Evolutionary conservation across 2,113 vertebrate species (phyloP), one percentile per base, ranked within the genome.

Genomic region (Uropsilus gracilis): DNA sequence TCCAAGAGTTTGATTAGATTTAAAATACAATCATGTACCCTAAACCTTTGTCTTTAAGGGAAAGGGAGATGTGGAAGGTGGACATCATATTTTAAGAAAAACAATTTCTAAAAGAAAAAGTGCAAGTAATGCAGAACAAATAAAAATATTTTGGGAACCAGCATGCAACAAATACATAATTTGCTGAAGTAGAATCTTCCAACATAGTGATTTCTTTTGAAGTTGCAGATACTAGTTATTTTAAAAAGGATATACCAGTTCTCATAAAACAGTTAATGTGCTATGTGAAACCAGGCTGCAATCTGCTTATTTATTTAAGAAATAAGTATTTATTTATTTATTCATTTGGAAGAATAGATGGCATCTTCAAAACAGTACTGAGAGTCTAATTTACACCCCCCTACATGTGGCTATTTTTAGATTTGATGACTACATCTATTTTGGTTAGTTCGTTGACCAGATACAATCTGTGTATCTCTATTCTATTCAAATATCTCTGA

Each of bases 281-380:
- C 3, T 85, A 95, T 90, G 85, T 92, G 55, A 82, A 50, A 48
- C n/a, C 24, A 92, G 17, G 2, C 64, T 73, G 39, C n/a, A 82
- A 63, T 95, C 59, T 87, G 68, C 37, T 94, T 94, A 77, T 44
- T 87, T 90, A 92, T 44, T 87, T 90, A 92, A 34, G 55, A 95
- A 55, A 63, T 16, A 93, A 85, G 26, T 61, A 46, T 7, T 92
- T 94, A 86, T 82, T 87, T 95, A 30, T 7, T 92, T 94, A 86
- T 82, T 87, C 94, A 30, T 90, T 83, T 85, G 86, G 28, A 84
- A 95, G n/a, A 93, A 96, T 17, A 4, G 12, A 78, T 92, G 50
- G 13, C 18, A 75, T 30, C 91, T 77, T 61, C 50, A 75, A 77
- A 71, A 71, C 5, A 86, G 11, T 44, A 63, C 34, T 42, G 5